Conservation (phyloP, 92 coral and sea anemone species). For the Siderastrea siderea region DNA sequence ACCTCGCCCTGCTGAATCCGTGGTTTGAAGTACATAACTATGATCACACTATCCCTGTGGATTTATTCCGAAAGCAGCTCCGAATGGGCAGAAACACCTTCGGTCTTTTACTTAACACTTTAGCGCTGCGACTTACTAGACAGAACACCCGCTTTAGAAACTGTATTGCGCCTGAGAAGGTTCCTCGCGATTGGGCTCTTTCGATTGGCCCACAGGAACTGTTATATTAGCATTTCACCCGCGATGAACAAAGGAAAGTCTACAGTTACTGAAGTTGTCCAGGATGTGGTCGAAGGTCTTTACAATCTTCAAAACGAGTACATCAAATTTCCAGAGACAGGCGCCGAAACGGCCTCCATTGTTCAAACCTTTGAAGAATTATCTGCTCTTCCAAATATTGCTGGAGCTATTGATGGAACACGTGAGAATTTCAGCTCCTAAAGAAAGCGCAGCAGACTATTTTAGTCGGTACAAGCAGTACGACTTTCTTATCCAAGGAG, state of each 20-base stretch:
- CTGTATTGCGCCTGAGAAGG: conserved; percentile 45
- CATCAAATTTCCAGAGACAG: conserved; percentile 9
- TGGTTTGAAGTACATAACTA: conserved; percentile 3
- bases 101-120: background rate
- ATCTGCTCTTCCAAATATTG: background rate
- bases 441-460: conserved; percentile 52
- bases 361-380: background rate
- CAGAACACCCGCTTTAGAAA: conserved; percentile 26
- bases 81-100: conserved; percentile 15
- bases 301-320: background rate
- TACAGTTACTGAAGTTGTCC: conserved; percentile 43
- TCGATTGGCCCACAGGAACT: conserved; percentile 54
- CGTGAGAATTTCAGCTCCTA: conserved; percentile 2
- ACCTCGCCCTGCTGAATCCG: background rate
- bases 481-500: conserved; percentile 32
- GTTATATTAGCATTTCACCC: conserved; percentile 48
- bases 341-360: background rate
- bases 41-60: conserved; percentile 5
- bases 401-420: background rate
- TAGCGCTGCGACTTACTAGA: conserved; percentile 38
- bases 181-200: conserved; percentile 48
- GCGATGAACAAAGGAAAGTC: conserved; percentile 43
- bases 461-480: conserved; percentile 56
- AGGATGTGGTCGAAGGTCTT: conserved; percentile 40
- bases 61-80: background rate